Evolutionary conservation across 2,113 vertebrate species (phyloP).

Genomic region (Perccottus glenii): DNA sequence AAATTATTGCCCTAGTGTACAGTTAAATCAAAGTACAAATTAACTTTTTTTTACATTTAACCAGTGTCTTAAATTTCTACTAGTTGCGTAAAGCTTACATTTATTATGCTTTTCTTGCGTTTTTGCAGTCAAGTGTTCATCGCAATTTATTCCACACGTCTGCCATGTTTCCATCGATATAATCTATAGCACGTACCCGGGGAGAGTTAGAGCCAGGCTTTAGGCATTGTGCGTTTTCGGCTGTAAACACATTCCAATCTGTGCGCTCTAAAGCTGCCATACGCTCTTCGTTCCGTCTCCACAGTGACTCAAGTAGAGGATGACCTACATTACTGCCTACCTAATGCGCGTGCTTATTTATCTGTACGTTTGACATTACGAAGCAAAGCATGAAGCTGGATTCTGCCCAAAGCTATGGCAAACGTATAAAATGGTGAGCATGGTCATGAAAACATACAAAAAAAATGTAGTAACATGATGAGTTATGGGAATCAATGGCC

Average conservation of each 20-base stretch:
- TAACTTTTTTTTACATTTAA: no score
- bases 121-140: no score
- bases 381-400: neutral
- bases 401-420: no score
- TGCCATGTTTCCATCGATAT: neutral
- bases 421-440: no score
- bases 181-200: neutral
- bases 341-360: neutral
- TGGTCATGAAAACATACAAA: no score
- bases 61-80: no score
- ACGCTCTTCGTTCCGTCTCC: slow-evolving; percentile 43
- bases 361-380: neutral
- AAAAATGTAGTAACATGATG: no score
- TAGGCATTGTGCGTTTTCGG: slow-evolving; percentile 33
- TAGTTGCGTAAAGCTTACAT: no score
- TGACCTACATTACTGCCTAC: slow-evolving; percentile 58
- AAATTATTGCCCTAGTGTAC: no score
- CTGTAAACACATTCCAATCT: slow-evolving; percentile 52
- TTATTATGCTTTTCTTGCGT: no score
- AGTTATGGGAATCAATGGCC: no score
- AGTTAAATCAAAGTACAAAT: no score
- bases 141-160: neutral
- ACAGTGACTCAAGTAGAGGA: slow-evolving; percentile 22
- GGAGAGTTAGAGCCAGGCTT: slow-evolving; percentile 1
- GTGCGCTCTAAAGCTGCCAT: slow-evolving; percentile 45